These are phyloP conservation scores for Brachypterus glaber DNA, from an alignment of 2,888 invertebrate genomes.

Conservation along the genomic window DNA sequence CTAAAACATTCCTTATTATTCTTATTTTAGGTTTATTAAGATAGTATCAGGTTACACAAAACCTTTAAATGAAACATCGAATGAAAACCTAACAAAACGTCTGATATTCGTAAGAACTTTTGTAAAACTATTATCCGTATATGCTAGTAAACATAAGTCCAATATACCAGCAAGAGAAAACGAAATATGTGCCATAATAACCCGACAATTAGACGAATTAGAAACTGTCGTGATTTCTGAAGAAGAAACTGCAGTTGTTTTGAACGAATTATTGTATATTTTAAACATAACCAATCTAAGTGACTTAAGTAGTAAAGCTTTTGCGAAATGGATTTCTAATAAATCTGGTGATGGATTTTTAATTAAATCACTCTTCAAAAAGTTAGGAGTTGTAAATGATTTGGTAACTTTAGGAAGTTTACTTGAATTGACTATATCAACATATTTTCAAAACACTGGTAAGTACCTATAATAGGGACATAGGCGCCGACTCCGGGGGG, in stretches of 20 bases:
- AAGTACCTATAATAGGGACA: too few relatives aligned
- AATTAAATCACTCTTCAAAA: constrained; percentile 42
- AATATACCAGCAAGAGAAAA: constrained; percentile 42
- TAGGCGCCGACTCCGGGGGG: too few relatives aligned
- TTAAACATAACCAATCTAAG: constrained; percentile 35
- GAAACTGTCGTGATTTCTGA: constrained; percentile 41
- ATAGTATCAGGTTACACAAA: constrained; percentile 50
- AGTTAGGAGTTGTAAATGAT: constrained; percentile 41
- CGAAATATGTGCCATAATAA: constrained; percentile 43
- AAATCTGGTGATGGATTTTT: constrained; percentile 43
- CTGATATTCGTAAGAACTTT: constrained; percentile 52
- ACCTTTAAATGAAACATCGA: constrained; percentile 39
- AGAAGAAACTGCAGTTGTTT: constrained; percentile 43
- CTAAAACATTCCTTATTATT: constrained; percentile 1
- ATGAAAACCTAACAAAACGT: constrained; percentile 43
- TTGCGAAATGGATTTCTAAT: constrained; percentile 42
- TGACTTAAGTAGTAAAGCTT: constrained; percentile 31
- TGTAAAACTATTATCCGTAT: constrained; percentile 49
- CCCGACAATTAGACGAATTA: constrained; percentile 45
- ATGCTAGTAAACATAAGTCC: constrained; percentile 45
- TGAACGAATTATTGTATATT: constrained; percentile 43
- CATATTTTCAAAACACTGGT: constrained; percentile 48
- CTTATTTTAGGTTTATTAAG: constrained; percentile 47
- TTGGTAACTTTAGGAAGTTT: constrained; percentile 43
- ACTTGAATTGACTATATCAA: constrained; percentile 45